These are phyloP conservation scores for Dioctria linearis DNA, from an alignment of 2,888 invertebrate species.

Conservation along the genomic window DNA sequence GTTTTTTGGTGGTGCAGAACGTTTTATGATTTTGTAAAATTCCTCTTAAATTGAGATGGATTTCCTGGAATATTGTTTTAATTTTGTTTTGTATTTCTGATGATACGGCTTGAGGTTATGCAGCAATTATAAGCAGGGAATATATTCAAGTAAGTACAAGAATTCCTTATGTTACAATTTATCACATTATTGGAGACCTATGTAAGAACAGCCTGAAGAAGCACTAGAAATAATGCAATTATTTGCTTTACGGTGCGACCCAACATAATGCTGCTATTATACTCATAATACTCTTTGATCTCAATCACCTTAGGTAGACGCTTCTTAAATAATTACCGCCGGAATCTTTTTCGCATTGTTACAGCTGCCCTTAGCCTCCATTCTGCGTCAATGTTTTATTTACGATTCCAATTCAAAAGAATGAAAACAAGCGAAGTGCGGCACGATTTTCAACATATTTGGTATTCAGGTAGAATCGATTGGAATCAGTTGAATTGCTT, in stretches of 20 bases:
- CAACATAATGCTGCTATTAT: no score
- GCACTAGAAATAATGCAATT: no score
- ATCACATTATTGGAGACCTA: no score
- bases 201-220: no score
- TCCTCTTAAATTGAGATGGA: slow-evolving; percentile 46
- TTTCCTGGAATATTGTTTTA: slow-evolving; percentile 41
- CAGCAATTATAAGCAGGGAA: no score
- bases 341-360: slow-evolving; percentile 24
- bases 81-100: not conserved
- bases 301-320: slow-evolving; percentile 16
- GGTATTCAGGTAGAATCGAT: slow-evolving; percentile 48
- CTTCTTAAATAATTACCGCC: slow-evolving; percentile 18
- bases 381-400: not conserved
- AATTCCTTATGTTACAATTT: no score
- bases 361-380: slow-evolving; percentile 9
- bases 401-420: slow-evolving; percentile 19
- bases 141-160: no score
- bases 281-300: not conserved
- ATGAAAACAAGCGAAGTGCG: slow-evolving; percentile 28
- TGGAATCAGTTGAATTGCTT: slow-evolving; percentile 46
- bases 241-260: no score
- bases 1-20: slow-evolving; percentile 43
- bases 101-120: no score
- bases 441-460: slow-evolving; percentile 44
- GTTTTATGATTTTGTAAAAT: slow-evolving; percentile 46